Conservation (phyloP, 2,113 vertebrate species). For the Lophochroa leadbeateri region DNA sequence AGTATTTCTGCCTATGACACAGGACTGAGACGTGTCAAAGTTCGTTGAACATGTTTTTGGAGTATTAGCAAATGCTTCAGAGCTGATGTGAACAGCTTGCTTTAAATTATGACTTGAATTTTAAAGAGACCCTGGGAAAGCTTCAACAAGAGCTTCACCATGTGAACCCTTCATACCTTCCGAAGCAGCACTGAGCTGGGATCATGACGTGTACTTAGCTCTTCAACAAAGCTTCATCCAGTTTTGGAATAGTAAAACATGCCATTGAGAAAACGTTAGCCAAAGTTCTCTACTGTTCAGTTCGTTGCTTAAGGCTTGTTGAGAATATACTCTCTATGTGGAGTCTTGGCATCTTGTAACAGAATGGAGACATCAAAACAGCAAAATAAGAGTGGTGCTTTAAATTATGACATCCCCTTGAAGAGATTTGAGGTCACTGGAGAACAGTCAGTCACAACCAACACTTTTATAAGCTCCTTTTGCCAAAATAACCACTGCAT, state of each 20-base stretch:
- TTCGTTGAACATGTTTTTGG: slow-evolving; percentile 10
- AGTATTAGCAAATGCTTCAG: slow-evolving; percentile 27
- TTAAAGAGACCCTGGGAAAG: slow-evolving; percentile 7
- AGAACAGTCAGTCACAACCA: background rate
- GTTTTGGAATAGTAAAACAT: background rate
- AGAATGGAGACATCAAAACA: slow-evolving; percentile 23
- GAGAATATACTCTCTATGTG: slow-evolving; percentile 6
- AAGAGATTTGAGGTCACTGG: slow-evolving; percentile 47
- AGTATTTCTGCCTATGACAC: slow-evolving; percentile 23
- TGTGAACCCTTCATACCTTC: background rate
- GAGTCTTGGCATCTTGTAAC: slow-evolving; percentile 34
- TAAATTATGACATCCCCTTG: slow-evolving; percentile 13
- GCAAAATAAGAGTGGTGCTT: background rate
- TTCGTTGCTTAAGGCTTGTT: slow-evolving; percentile 40
- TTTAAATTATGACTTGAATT: slow-evolving; percentile 4
- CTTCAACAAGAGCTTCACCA: slow-evolving; percentile 2
- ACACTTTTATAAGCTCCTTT: background rate
- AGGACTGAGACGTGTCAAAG: background rate
- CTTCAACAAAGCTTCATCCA: slow-evolving; percentile 45
- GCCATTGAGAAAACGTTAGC: background rate
- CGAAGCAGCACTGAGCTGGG: background rate
- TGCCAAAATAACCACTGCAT: slow-evolving; percentile 2
- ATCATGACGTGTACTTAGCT: background rate
- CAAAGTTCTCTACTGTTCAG: background rate
- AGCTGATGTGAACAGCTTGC: background rate